phyloP scores from a whole-genome alignment of 2,888 invertebrate species.

The Cephus sareptanus region DNA sequence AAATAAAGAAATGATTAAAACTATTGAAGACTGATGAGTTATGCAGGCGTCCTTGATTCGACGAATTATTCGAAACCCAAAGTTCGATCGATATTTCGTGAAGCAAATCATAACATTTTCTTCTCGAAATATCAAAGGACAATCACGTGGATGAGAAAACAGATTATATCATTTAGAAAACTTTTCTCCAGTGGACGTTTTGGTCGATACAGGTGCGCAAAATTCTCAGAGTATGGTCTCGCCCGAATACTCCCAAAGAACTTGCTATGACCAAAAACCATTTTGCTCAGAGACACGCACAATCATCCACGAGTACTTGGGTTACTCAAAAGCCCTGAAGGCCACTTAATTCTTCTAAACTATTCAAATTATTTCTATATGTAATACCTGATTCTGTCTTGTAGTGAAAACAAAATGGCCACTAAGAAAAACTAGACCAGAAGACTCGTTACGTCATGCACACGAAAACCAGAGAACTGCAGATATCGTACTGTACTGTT shows the following conservation, averaged over 20 bases:
- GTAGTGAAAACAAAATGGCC: constrained; percentile 63
- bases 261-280: not conserved
- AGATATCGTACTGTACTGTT: not conserved
- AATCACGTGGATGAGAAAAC: not conserved
- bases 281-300: not conserved
- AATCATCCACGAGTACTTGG: not conserved
- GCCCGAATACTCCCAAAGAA: not conserved
- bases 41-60: not conserved
- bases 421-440: constrained; percentile 46
- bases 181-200: not conserved
- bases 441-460: constrained; percentile 51
- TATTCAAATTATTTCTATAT: constrained; percentile 51
- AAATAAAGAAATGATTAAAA: not conserved
- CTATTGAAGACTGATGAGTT: not conserved
- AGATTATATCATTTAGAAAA: not conserved
- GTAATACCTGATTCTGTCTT: constrained; percentile 62
- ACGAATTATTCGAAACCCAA: not conserved
- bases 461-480: not conserved
- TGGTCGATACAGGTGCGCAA: constrained; percentile 5
- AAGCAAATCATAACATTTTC: not conserved
- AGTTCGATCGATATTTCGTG: not conserved
- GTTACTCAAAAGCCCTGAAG: constrained; percentile 16
- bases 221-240: not conserved
- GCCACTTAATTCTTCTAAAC: constrained; percentile 38
- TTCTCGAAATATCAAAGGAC: not conserved